These are phyloP conservation scores for Blomia tropicalis DNA, from an alignment of 2,888 invertebrate genomes.

Conservation along the genomic window DNA sequence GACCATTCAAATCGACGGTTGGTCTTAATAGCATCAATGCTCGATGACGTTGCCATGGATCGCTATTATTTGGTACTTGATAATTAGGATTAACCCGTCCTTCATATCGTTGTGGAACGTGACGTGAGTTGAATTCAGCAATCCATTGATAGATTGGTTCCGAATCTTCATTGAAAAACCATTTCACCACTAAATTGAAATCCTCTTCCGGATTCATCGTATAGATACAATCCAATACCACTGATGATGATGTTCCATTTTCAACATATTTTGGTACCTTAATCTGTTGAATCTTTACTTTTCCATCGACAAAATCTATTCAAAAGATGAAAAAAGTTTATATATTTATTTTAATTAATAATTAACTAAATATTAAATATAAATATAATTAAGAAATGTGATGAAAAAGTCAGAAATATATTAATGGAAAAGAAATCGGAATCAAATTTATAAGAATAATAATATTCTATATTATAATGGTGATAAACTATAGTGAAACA, in stretches of 20 bases:
- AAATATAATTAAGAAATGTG: no score
- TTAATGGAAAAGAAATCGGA: no score
- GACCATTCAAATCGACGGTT: slow-evolving; percentile 29
- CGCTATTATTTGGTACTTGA: slow-evolving; percentile 20
- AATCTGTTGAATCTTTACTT: slow-evolving; percentile 28
- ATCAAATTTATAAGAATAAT: no score
- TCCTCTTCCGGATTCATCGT: slow-evolving; percentile 26
- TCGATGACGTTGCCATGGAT: slow-evolving; percentile 26
- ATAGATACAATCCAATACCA: slow-evolving; percentile 31
- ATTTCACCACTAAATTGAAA: slow-evolving; percentile 30
- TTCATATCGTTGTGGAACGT: slow-evolving; percentile 27
- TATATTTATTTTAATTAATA: no score
- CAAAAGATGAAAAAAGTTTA: not conserved
- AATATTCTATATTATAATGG: no score
- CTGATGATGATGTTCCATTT: slow-evolving; percentile 30
- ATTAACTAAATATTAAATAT: no score
- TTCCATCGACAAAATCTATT: not conserved
- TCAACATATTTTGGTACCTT: slow-evolving; percentile 29
- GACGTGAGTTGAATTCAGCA: slow-evolving; percentile 27
- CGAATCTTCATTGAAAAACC: slow-evolving; percentile 31
- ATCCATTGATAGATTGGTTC: slow-evolving; percentile 31
- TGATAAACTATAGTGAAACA: no score
- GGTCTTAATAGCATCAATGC: slow-evolving; percentile 29
- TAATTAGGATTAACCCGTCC: slow-evolving; percentile 28
- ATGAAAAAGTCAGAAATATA: no score